These are phyloP conservation scores for Ploceus nigricollis DNA, from an alignment of 2,113 vertebrate genomes.

Conservation along the genomic window DNA sequence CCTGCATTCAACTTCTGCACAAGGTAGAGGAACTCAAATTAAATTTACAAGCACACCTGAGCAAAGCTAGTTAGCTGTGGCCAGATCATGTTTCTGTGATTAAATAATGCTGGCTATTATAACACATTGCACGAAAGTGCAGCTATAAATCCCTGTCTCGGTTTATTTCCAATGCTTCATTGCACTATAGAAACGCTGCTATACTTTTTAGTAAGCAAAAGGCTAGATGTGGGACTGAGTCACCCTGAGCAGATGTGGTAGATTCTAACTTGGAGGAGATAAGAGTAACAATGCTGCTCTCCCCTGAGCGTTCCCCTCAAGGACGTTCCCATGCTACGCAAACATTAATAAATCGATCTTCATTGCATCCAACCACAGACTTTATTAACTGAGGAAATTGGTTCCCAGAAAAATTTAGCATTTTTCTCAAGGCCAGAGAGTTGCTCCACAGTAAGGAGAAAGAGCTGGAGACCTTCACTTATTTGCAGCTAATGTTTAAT, in stretches of 20 bases:
- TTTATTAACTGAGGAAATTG: not conserved
- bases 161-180: not conserved
- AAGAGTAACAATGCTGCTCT: not conserved
- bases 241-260: not conserved
- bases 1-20: not conserved
- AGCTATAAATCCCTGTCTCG: not conserved
- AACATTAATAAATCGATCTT: not conserved
- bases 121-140: not conserved
- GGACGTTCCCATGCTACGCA: not conserved
- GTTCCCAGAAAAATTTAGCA: not conserved
- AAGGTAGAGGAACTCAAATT: not conserved
- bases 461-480: not conserved
- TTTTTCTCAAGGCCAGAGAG: not conserved
- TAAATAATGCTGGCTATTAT: not conserved
- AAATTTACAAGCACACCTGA: conserved; percentile 31
- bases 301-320: not conserved
- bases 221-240: not conserved
- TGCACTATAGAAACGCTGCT: not conserved
- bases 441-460: not conserved
- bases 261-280: not conserved
- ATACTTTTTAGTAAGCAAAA: not conserved
- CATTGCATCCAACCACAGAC: not conserved
- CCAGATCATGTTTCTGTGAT: conserved; percentile 15
- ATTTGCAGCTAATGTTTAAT: not conserved
- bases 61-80: conserved; percentile 8